Conservation (phyloP, 2,797 vertebrate genomes). For the Diglossa cyanea region DNA sequence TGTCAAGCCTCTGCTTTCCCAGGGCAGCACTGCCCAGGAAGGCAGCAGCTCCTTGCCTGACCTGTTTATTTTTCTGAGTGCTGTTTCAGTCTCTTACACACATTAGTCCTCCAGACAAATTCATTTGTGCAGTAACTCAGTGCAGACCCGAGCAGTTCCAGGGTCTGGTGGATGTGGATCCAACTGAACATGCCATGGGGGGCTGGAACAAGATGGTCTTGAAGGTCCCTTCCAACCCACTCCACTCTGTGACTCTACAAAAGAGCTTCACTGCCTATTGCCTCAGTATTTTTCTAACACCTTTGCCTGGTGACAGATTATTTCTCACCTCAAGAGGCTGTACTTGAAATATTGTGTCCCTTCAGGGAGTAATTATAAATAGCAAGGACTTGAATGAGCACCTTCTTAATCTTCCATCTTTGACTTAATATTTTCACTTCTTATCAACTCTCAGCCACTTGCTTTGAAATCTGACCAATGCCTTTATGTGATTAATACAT, state of each 20-base stretch:
- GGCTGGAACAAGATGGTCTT: background rate
- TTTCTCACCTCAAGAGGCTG: slow-evolving; percentile 62
- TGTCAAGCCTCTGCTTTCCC: background rate
- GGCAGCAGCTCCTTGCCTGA: slow-evolving; percentile 5
- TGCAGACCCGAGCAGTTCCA: background rate
- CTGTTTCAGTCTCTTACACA: background rate
- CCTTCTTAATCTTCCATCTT: slow-evolving; percentile 69
- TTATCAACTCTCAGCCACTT: slow-evolving; percentile 57
- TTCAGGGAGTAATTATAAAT: slow-evolving; percentile 68
- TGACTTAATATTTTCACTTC: slow-evolving; percentile 62
- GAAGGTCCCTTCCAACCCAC: background rate
- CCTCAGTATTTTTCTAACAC: slow-evolving; percentile 18
- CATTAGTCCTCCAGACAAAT: background rate
- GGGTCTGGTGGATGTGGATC: background rate
- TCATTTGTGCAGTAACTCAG: background rate
- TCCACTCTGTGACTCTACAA: background rate
- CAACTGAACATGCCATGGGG: rapidly evolving
- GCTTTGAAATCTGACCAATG: slow-evolving; percentile 66
- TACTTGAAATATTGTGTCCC: slow-evolving; percentile 68
- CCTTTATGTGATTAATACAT: slow-evolving; percentile 61
- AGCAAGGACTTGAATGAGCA: slow-evolving; percentile 57
- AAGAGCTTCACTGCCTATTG: background rate
- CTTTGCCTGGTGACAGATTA: slow-evolving; percentile 58
- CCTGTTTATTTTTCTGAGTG: background rate
- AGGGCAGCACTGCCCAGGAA: background rate